phyloP scores from a whole-genome alignment of 1,140 invertebrate genomes.

The Hyphantria cunea region DNA sequence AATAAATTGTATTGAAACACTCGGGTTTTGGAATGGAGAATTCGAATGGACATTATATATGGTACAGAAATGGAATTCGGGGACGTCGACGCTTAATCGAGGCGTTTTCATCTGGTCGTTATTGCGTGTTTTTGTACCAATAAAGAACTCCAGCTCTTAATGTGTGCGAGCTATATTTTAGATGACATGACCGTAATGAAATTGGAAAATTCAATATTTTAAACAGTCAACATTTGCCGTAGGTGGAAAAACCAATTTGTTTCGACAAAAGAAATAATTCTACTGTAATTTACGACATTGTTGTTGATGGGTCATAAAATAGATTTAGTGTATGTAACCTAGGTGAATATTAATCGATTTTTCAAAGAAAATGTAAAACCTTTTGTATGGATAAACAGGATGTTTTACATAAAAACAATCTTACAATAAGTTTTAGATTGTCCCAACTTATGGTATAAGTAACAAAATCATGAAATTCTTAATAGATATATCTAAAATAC shows the following conservation, averaged over 20 bases:
- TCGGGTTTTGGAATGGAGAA: slow-evolving; percentile 44
- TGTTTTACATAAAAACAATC: too few relatives aligned
- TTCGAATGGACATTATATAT: slow-evolving; percentile 61
- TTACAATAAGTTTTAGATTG: too few relatives aligned
- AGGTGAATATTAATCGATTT: too few relatives aligned
- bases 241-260: slow-evolving; percentile 5
- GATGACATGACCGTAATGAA: slow-evolving; percentile 8
- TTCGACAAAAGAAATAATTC: not conserved
- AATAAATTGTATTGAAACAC: slow-evolving; percentile 54
- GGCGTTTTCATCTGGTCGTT: slow-evolving; percentile 39
- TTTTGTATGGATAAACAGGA: too few relatives aligned
- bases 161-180: not conserved
- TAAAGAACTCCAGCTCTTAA: slow-evolving; percentile 14
- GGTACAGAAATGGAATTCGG: slow-evolving; percentile 55
- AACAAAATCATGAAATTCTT: too few relatives aligned
- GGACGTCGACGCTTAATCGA: slow-evolving; percentile 47
- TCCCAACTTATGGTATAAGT: too few relatives aligned
- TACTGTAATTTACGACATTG: not conserved
- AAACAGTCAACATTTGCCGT: not conserved
- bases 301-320: too few relatives aligned
- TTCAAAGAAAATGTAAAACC: too few relatives aligned
- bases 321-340: too few relatives aligned
- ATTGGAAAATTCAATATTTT: slow-evolving; percentile 5
- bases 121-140: slow-evolving; percentile 26
- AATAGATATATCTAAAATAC: too few relatives aligned